phyloP scores from a whole-genome alignment of 35 echinoderm and acorn worm genomes.

The Holothuria glaberrima region DNA sequence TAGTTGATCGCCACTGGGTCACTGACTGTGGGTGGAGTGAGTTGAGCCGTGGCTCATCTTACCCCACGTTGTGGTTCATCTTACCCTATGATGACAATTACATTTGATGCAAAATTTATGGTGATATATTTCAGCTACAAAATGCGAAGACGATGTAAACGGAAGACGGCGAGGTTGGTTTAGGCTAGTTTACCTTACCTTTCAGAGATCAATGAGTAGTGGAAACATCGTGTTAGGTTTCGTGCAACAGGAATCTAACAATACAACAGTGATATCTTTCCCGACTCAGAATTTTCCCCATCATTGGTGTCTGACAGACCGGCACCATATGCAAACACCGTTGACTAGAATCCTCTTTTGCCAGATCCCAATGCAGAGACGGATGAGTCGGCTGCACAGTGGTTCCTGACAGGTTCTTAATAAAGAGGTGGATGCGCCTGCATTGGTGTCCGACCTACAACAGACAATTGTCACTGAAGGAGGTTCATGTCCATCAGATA shows the following conservation, averaged over 20 bases:
- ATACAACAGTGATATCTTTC: conserved; percentile 29
- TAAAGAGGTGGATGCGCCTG: not conserved
- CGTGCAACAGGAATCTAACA: conserved; percentile 33
- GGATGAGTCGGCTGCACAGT: too few species aligned
- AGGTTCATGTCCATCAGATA: not conserved
- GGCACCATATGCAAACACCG: not conserved
- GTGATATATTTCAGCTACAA: not conserved
- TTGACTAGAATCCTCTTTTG: too few species aligned
- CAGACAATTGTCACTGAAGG: not conserved
- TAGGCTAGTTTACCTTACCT: conserved; percentile 1
- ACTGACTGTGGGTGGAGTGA: not conserved
- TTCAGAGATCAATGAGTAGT: not conserved
- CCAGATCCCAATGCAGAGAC: too few species aligned
- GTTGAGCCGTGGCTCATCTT: not conserved
- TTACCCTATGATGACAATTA: not conserved
- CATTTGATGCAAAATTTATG: not conserved
- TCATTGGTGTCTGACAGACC: too few species aligned
- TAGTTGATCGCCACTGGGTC: too few species aligned
- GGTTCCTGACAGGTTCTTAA: too few species aligned
- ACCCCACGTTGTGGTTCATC: too few species aligned
- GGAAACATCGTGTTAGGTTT: conserved; percentile 36
- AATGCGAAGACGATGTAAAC: conserved; percentile 62
- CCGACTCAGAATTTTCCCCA: not conserved
- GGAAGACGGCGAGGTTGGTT: conserved; percentile 51
- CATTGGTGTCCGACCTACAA: too few species aligned